phyloP scores from a whole-genome alignment of 2,797 vertebrate species.

The Malacoraja senta region DNA sequence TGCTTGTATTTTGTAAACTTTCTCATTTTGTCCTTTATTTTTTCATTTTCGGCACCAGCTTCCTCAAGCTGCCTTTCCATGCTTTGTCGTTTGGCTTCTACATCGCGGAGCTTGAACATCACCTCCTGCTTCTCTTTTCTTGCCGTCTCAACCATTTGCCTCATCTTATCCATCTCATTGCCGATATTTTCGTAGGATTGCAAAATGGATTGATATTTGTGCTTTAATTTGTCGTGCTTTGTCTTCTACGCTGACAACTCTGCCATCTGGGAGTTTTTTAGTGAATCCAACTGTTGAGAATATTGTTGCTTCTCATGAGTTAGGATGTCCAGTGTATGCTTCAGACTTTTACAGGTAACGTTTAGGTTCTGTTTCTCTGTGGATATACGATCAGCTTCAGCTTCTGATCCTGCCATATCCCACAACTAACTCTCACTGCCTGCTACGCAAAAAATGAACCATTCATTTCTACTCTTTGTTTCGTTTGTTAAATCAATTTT shows the following conservation, averaged over 20 bases:
- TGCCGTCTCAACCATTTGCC: conserved; percentile 64
- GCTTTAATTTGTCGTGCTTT: conserved; percentile 72
- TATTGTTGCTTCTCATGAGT: conserved; percentile 81
- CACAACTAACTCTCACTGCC: too few species aligned
- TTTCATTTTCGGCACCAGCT: conserved; percentile 57
- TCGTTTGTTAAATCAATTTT: too few species aligned
- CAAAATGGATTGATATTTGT: conserved; percentile 77
- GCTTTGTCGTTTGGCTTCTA: conserved; percentile 55
- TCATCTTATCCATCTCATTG: conserved; percentile 79
- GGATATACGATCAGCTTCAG: conserved; percentile 50
- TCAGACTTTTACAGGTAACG: conserved; percentile 76
- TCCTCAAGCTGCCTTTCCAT: conserved; percentile 55
- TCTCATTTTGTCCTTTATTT: conserved; percentile 58
- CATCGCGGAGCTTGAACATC: conserved; percentile 56
- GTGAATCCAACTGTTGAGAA: conserved; percentile 75
- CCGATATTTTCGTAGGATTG: conserved; percentile 78
- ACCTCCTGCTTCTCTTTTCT: conserved; percentile 73
- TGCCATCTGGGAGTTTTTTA: conserved; percentile 77
- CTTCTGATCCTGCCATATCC: conserved; percentile 19
- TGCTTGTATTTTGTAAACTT: too few species aligned
- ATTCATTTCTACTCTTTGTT: conserved; percentile 30
- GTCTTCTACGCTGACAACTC: conserved; percentile 81
- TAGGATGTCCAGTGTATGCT: conserved; percentile 77
- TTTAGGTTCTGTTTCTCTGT: conserved; percentile 57
- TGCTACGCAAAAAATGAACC: too few species aligned